phyloP scores from a whole-genome alignment of 35 echinoderm and acorn worm species.

The Ophiothrix spiculata region DNA sequence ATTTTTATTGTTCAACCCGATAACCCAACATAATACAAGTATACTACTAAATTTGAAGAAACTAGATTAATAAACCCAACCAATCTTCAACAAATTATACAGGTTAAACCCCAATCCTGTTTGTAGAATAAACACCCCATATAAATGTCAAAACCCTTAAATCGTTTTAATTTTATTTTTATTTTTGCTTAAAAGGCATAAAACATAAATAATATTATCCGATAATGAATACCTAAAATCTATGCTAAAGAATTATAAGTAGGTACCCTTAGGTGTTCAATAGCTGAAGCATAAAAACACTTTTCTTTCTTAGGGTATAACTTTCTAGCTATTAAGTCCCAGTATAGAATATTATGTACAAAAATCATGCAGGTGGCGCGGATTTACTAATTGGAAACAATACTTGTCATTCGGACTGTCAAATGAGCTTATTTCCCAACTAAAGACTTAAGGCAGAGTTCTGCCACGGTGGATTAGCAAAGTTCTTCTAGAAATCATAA shows the following conservation, averaged over 20 bases:
- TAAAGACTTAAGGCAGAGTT: background rate
- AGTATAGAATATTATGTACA: background rate
- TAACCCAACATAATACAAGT: no score
- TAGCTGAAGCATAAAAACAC: no score
- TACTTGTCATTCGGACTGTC: background rate
- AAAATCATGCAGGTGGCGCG: background rate
- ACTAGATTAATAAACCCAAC: background rate
- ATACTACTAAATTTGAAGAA: no score
- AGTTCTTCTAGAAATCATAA: constrained; percentile 37
- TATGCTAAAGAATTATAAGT: background rate
- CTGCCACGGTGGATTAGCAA: constrained; percentile 16
- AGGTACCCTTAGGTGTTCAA: no score
- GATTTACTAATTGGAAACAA: constrained; percentile 1
- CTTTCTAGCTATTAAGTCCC: no score
- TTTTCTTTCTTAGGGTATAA: no score
- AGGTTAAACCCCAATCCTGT: background rate
- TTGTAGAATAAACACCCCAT: background rate
- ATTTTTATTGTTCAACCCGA: no score
- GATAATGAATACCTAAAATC: background rate
- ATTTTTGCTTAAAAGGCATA: background rate
- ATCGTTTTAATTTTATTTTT: constrained; percentile 2
- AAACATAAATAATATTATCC: background rate
- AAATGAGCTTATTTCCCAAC: background rate
- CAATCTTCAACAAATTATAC: background rate
- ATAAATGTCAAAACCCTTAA: background rate